These are phyloP conservation scores for Rachycentron canadum DNA, from an alignment of 2,797 vertebrate species.

Conservation along the genomic window DNA sequence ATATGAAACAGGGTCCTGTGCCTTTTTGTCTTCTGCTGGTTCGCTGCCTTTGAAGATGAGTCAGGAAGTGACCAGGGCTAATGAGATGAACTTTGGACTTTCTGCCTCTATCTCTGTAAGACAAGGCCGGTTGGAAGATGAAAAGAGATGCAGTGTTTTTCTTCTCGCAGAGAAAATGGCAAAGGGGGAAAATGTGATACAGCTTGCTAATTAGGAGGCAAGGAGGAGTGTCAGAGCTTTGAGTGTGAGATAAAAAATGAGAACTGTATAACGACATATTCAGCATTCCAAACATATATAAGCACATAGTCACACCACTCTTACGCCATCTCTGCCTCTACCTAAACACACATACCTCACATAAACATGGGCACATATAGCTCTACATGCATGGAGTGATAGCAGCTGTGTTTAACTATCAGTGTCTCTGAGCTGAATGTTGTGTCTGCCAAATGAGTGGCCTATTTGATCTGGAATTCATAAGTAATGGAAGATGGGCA, in stretches of 20 bases:
- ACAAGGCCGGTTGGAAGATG: conserved; percentile 88
- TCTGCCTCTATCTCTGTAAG: conserved; percentile 80
- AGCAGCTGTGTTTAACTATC: conserved; percentile 90
- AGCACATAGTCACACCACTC: conserved; percentile 33
- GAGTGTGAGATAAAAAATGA: conserved; percentile 72
- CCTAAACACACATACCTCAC: conserved; percentile 21
- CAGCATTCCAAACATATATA: conserved; percentile 47
- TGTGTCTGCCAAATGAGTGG: conserved; percentile 76
- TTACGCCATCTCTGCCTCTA: conserved; percentile 4
- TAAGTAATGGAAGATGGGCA: conserved; percentile 69
- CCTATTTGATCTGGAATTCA: conserved; percentile 78
- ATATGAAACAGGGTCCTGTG: conserved; percentile 54
- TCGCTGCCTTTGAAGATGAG: conserved; percentile 78
- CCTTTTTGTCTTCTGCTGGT: conserved; percentile 56
- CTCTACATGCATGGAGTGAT: conserved; percentile 9
- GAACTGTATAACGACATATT: conserved; percentile 50
- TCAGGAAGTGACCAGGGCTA: conserved; percentile 90
- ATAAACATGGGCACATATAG: conserved; percentile 23
- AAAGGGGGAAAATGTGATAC: conserved; percentile 62
- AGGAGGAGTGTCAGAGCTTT: conserved; percentile 68
- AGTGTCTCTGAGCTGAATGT: conserved; percentile 59
- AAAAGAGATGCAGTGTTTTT: conserved; percentile 87
- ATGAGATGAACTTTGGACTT: conserved; percentile 91
- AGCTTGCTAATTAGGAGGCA: conserved; percentile 90
- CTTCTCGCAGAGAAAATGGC: conserved; percentile 70